Percentiles rank a stretch among this genome's conserved stretches.
phyloP scores from a whole-genome alignment of 1,140 invertebrate genomes.

The Bombus polaris region DNA sequence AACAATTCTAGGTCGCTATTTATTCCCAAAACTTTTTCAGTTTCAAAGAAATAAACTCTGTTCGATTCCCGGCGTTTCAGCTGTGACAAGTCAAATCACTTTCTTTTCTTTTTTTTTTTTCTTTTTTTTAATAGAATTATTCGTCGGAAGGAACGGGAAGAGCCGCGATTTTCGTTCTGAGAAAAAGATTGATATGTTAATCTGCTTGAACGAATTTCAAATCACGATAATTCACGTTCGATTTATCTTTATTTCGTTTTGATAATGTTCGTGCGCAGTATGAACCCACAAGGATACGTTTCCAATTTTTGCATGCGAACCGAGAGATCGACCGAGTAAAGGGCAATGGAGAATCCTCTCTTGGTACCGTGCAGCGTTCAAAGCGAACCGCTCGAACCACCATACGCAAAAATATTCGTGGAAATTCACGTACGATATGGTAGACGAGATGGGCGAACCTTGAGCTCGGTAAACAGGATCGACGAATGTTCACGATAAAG shows the following conservation, averaged over 20 bases:
- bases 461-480: not conserved
- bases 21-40: not conserved
- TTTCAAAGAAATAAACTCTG: not conserved
- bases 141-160: not conserved
- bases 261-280: not conserved
- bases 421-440: not conserved
- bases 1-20: not conserved
- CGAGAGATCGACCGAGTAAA: no score
- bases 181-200: slow-evolving; percentile 43
- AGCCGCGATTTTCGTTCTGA: not conserved
- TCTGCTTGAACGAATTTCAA: slow-evolving; percentile 6
- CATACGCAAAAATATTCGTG: no score
- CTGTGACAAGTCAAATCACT: not conserved
- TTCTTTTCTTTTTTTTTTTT: not conserved
- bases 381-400: no score
- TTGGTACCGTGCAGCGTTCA: no score
- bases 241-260: not conserved
- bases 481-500: slow-evolving; percentile 1
- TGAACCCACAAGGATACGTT: no score
- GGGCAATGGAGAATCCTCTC: no score
- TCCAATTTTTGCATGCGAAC: no score
- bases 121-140: not conserved
- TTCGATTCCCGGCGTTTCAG: not conserved
- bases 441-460: no score
- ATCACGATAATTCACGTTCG: not conserved